These are phyloP conservation scores for Tichodroma muraria DNA, from an alignment of 2,113 vertebrate species.

Conservation along the genomic window DNA sequence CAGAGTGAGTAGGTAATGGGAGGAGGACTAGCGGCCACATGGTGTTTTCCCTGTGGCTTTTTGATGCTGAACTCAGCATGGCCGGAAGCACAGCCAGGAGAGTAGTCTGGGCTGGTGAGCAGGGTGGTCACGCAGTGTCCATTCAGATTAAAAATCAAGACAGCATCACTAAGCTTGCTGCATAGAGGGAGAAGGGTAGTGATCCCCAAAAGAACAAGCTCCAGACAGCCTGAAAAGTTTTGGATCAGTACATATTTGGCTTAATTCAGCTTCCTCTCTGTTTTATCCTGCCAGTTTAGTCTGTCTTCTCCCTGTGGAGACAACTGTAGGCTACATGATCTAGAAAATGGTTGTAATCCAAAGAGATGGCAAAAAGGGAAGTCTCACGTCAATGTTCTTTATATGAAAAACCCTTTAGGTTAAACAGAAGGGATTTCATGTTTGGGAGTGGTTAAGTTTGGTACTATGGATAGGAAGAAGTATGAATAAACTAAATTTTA, in stretches of 20 bases:
- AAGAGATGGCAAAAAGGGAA: background rate
- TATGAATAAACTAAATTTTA: background rate
- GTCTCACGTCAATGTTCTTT: background rate
- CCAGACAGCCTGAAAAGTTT: background rate
- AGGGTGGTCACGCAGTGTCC: accelerated
- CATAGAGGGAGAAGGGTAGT: background rate
- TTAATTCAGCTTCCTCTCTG: background rate
- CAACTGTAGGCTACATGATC: background rate
- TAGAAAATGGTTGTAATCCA: background rate
- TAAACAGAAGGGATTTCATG: background rate
- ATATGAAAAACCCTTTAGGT: background rate
- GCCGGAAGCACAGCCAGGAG: background rate
- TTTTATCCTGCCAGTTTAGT: background rate
- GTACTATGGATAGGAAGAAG: background rate
- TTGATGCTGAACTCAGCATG: background rate
- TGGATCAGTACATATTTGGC: background rate
- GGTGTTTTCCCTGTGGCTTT: background rate
- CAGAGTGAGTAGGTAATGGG: background rate
- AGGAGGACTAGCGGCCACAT: accelerated
- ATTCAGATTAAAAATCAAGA: background rate
- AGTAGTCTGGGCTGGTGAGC: background rate
- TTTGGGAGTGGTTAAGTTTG: background rate
- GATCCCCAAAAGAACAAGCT: background rate
- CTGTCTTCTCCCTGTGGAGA: background rate
- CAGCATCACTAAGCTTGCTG: background rate